These are phyloP conservation scores for Nesoenas mayeri DNA, from an alignment of 2,113 vertebrate species.

Conservation along the genomic window DNA sequence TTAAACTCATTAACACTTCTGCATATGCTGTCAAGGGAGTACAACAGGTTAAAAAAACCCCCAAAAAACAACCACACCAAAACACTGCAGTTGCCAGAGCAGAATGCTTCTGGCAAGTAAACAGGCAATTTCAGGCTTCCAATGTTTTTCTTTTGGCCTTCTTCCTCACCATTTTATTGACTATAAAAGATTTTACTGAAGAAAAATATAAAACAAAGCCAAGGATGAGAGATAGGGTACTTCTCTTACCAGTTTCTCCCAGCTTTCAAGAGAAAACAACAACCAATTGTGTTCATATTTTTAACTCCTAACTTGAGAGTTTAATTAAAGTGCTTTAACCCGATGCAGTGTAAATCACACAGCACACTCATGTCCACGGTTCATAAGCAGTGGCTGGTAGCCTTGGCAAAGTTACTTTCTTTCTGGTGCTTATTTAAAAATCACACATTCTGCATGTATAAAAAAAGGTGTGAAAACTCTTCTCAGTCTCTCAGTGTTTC, in stretches of 20 bases:
- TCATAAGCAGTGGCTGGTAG: not conserved
- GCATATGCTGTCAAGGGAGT: not conserved
- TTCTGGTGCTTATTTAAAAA: slow-evolving; percentile 17
- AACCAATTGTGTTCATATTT: not conserved
- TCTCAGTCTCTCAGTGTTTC: slow-evolving; percentile 2
- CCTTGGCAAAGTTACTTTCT: not conserved
- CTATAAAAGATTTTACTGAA: not conserved
- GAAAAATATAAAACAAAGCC: not conserved
- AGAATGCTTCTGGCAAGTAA: not conserved
- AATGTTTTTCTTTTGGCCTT: not conserved
- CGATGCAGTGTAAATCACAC: not conserved
- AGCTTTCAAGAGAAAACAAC: not conserved
- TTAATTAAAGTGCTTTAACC: not conserved
- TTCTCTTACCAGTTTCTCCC: not conserved
- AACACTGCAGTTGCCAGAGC: not conserved
- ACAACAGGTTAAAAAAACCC: not conserved
- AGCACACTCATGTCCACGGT: not conserved
- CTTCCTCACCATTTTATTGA: not conserved
- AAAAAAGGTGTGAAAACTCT: slow-evolving; percentile 17
- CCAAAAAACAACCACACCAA: no score
- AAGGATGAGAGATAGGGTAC: not conserved
- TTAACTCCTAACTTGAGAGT: not conserved
- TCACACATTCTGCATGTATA: not conserved
- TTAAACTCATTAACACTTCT: not conserved
- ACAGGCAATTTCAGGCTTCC: not conserved